Base-by-base conservation (phyloP, 2,888 invertebrate genomes). In the Andrena bucephala region DNA sequence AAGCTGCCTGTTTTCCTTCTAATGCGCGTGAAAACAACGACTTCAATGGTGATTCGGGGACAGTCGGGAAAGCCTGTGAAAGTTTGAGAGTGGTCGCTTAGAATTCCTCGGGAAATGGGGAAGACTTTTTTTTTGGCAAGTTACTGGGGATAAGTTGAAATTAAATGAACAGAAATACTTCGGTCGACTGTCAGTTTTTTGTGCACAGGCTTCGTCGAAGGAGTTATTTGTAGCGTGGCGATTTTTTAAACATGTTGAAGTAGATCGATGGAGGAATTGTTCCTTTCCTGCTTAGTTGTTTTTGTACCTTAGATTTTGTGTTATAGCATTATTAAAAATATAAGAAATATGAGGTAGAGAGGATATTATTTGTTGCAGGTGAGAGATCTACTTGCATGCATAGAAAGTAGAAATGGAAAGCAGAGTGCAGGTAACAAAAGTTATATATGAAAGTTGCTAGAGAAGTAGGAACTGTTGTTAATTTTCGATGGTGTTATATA, bases 1-100 rank as follows among this genome's bases (percentile, higher is more conserved):
- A 87, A 87, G 86, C 80, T 63, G 50, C 29, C 63, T 77, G 20
- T 82, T 54, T 27, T 10, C 54, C 20, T 57, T 54, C 62, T 57
- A 80, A 68, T 24, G 8, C n/a, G 4, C 13, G 24, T 3, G 42
- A 16, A 33, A 54, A 54, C 24, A 48, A 72, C 54, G 52, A 74
- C 48, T 24, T 29, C 1, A 24, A 16, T 6, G 8, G n/a, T 20
- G 16, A 57, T 31, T 50, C n/a, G 73, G 20, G 36, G 36, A 68
- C 24, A 33, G 10, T 31, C 2, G 54, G 20, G 20, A 7, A 42
- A 10, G 24, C 10, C 57, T 27, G 24, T 57, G 57, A 57, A 57
- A 57, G 57, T 27, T 57, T 24, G 0, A 57, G 24, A 24, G 3
- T 13, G 24, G 7, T 13, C 24, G 57, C 24, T 24, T 20, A 57